A percentile compares a stretch with the other conserved stretches of the same genome.
These are phyloP conservation scores for Lacanobia wlatinum DNA, from an alignment of 2,888 invertebrate species.

Conservation along the genomic window DNA sequence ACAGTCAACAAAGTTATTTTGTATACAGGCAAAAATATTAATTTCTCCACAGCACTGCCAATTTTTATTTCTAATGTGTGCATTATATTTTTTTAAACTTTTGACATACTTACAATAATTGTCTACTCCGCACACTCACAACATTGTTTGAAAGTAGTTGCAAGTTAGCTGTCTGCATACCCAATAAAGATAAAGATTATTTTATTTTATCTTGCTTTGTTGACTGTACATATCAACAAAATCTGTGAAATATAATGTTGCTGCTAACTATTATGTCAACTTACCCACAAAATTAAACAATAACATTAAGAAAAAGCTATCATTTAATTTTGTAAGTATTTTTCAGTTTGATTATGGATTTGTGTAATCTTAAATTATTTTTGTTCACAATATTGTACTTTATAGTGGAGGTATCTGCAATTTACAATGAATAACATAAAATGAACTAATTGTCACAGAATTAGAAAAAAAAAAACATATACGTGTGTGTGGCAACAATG, in stretches of 20 bases:
- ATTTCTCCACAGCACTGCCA: no score
- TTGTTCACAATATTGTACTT: constrained; percentile 39
- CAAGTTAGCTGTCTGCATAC: no score
- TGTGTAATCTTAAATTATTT: constrained; percentile 23
- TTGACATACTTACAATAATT: no score
- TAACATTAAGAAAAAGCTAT: neutral
- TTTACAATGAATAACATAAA: constrained; percentile 1
- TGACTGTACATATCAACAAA: neutral
- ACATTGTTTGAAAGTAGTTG: no score
- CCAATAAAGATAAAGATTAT: no score
- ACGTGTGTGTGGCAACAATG: constrained; percentile 9
- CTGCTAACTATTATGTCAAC: neutral
- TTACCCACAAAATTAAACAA: neutral
- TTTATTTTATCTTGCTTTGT: no score
- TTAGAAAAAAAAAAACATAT: neutral
- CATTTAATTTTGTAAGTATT: constrained; percentile 1
- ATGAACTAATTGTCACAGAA: neutral
- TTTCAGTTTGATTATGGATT: constrained; percentile 3
- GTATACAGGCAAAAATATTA: no score
- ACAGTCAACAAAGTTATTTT: no score
- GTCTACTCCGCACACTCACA: no score
- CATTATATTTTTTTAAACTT: no score
- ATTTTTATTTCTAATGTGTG: no score
- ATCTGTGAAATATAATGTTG: constrained; percentile 5
- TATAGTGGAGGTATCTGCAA: constrained; percentile 3